Conservation (phyloP, 2,888 invertebrate genomes). For the Stenodema calcarata region DNA sequence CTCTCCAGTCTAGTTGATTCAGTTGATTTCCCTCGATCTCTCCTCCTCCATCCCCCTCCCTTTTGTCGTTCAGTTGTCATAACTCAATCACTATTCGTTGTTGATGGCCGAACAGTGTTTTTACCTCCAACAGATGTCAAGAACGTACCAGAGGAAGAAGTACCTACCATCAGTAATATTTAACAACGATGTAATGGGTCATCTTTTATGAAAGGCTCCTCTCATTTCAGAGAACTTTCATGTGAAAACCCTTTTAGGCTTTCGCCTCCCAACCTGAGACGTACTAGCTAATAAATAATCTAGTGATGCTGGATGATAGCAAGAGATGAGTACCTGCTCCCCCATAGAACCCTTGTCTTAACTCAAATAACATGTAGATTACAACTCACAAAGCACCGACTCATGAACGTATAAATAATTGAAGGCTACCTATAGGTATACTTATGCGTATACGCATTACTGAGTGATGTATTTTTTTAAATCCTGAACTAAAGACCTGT, state of each 20-base stretch:
- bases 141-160: not conserved
- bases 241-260: not conserved
- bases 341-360: too few relatives aligned
- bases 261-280: not conserved
- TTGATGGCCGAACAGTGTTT: not conserved
- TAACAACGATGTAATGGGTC: not conserved
- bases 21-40: too few relatives aligned
- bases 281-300: too few relatives aligned
- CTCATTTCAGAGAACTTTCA: not conserved
- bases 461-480: too few relatives aligned
- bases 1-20: not conserved
- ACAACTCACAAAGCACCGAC: too few relatives aligned
- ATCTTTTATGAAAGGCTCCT: not conserved
- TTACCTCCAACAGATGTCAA: not conserved
- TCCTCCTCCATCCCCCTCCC: not conserved
- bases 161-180: not conserved
- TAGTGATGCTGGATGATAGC: too few relatives aligned
- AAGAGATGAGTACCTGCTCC: too few relatives aligned
- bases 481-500: too few relatives aligned
- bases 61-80: not conserved
- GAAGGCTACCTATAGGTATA: too few relatives aligned
- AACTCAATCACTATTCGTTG: not conserved
- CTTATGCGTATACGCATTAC: too few relatives aligned
- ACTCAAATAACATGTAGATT: too few relatives aligned
- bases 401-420: too few relatives aligned